Percentiles rank a stretch among this genome's conserved stretches.
phyloP scores from a whole-genome alignment of 2,888 invertebrate genomes.

The Cyclophora punctaria region DNA sequence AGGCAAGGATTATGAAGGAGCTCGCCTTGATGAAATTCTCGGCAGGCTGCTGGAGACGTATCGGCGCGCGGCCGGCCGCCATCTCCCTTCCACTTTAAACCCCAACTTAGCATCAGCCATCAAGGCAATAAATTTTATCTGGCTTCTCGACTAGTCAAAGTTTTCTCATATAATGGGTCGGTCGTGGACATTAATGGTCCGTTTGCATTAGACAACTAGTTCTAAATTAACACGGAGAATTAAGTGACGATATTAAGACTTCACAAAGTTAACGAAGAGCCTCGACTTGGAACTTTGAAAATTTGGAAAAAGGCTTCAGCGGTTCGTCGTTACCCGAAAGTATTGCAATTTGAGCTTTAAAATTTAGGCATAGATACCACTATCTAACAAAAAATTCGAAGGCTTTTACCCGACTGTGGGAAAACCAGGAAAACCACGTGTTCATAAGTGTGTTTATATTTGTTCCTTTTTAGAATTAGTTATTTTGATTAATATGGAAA shows the following conservation, averaged over 20 bases:
- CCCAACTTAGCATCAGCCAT: constrained; percentile 26
- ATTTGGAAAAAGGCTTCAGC: background rate
- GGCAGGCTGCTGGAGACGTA: background rate
- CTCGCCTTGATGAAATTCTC: background rate
- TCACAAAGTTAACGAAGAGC: constrained; percentile 15
- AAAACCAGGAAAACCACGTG: too few relatives aligned
- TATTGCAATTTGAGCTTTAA: too few relatives aligned
- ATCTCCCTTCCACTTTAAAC: constrained; percentile 3
- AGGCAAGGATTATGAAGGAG: background rate
- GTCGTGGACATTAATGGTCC: constrained; percentile 36
- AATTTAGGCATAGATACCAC: too few relatives aligned
- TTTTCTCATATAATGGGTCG: constrained; percentile 46
- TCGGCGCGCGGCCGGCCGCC: background rate
- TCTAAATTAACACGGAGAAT: constrained; percentile 40
- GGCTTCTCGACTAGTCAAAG: constrained; percentile 38
- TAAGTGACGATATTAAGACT: constrained; percentile 23
- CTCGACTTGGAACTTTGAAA: constrained; percentile 3
- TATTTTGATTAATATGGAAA: too few relatives aligned
- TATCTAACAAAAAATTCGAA: too few relatives aligned
- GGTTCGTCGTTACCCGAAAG: too few relatives aligned
- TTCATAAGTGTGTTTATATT: too few relatives aligned
- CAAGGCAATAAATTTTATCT: constrained; percentile 37
- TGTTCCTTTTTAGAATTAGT: too few relatives aligned
- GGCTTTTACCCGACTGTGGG: too few relatives aligned
- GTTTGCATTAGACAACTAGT: constrained; percentile 25